Conservation (phyloP, 2,888 invertebrate species). For the Leptinotarsa juncta region DNA sequence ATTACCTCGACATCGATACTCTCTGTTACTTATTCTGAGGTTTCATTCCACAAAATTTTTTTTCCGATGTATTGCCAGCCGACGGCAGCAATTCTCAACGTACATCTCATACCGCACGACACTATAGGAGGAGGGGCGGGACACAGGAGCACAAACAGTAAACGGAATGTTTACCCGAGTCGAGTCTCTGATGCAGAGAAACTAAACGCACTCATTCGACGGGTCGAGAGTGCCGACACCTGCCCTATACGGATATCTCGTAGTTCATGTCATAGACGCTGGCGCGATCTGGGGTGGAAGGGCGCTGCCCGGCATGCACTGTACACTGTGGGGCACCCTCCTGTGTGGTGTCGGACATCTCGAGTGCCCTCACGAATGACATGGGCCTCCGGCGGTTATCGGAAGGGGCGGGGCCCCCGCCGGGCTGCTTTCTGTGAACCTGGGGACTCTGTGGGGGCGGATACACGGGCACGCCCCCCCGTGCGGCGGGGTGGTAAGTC, state of each 20-base stretch:
- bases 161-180: conserved; percentile 53
- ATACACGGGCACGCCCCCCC: conserved; percentile 78
- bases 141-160: conserved; percentile 39
- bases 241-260: conserved; percentile 91
- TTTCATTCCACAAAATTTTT: not conserved
- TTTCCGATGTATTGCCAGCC: conserved; percentile 10
- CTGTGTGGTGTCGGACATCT: conserved; percentile 85
- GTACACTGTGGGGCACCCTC: conserved; percentile 59
- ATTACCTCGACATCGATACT: too few relatives aligned
- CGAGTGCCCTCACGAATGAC: conserved; percentile 89
- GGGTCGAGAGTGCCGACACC: conserved; percentile 64
- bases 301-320: conserved; percentile 58
- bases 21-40: not conserved
- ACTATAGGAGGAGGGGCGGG: conserved; percentile 4
- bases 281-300: conserved; percentile 83
- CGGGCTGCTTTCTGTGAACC: conserved; percentile 67
- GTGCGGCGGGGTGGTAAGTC: conserved; percentile 73
- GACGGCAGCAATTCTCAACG: conserved; percentile 45
- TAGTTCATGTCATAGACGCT: conserved; percentile 96
- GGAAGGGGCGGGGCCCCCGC: conserved; percentile 53
- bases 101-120: conserved; percentile 28
- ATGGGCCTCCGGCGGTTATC: conserved; percentile 78
- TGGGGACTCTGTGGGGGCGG: conserved; percentile 70
- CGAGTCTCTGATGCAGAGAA: conserved; percentile 63
- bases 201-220: conserved; percentile 62